These are phyloP conservation scores for Fratercula arctica DNA, from an alignment of 2,797 vertebrate genomes.

Conservation along the genomic window DNA sequence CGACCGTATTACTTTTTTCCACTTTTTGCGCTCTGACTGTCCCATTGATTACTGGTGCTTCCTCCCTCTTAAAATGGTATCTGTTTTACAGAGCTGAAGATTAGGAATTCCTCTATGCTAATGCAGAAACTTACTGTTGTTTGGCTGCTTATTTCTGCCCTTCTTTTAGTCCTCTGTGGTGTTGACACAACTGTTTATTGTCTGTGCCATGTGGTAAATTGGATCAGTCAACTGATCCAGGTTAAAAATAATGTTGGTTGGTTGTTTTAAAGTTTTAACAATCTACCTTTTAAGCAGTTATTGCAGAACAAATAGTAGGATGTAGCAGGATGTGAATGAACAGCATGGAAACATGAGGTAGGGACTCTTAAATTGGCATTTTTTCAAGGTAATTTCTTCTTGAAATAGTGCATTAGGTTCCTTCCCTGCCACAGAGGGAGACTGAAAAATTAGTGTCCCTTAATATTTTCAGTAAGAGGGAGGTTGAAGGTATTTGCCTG, in stretches of 20 bases:
- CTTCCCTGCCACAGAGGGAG: neutral
- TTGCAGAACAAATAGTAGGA: neutral
- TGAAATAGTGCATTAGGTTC: neutral
- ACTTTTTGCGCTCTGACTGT: neutral
- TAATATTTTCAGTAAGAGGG: neutral
- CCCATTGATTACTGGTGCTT: neutral
- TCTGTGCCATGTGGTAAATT: neutral
- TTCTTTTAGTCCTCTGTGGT: neutral
- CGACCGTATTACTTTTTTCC: rapidly evolving
- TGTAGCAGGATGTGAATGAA: neutral
- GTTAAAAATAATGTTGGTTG: neutral
- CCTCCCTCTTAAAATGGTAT: neutral
- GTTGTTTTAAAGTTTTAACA: neutral
- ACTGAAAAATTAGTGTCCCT: neutral
- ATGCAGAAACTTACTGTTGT: neutral
- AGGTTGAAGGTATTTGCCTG: neutral
- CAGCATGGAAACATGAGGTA: neutral
- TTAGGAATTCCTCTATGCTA: neutral
- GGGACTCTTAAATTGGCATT: neutral
- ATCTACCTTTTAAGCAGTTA: neutral
- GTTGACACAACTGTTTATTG: neutral
- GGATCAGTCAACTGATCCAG: neutral
- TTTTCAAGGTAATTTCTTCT: neutral
- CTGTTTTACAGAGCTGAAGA: neutral
- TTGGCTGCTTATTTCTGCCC: neutral